phyloP scores from a whole-genome alignment of 2,888 invertebrate species.

The Diaperis boleti region DNA sequence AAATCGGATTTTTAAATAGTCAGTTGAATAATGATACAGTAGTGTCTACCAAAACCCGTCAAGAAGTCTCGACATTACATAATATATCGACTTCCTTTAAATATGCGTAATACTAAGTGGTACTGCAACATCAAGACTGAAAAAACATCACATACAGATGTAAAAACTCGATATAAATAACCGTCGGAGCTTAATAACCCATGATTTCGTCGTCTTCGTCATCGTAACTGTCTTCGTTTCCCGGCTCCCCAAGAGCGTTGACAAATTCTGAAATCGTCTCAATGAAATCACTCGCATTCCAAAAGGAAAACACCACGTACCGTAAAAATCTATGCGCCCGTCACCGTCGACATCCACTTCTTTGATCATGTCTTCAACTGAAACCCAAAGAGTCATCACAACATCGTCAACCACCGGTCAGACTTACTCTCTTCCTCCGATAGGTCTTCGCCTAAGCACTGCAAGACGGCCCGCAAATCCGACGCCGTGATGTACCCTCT shows the following conservation, averaged over 20 bases:
- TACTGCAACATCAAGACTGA: slow-evolving; percentile 30
- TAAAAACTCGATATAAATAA: slow-evolving; percentile 34
- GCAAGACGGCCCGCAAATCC: slow-evolving; percentile 86
- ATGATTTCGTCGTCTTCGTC: slow-evolving; percentile 75
- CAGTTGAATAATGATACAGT: too few relatives aligned
- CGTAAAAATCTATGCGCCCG: slow-evolving; percentile 93
- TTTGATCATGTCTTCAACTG: slow-evolving; percentile 97
- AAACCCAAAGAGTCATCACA: slow-evolving; percentile 46
- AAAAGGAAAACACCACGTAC: slow-evolving; percentile 63
- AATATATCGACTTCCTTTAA: slow-evolving; percentile 26
- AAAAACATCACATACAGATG: slow-evolving; percentile 28
- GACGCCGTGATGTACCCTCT: slow-evolving; percentile 93
- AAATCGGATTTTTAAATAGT: too few relatives aligned
- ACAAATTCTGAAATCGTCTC: slow-evolving; percentile 77
- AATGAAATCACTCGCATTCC: slow-evolving; percentile 4
- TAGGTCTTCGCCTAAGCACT: slow-evolving; percentile 89
- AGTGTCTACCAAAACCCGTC: slow-evolving; percentile 27
- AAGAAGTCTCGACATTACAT: slow-evolving; percentile 19
- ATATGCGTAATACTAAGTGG: slow-evolving; percentile 3
- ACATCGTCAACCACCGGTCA: not conserved
- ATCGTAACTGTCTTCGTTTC: slow-evolving; percentile 78
- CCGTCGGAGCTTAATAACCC: slow-evolving; percentile 45
- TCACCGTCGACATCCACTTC: slow-evolving; percentile 96
- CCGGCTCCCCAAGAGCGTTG: slow-evolving; percentile 86
- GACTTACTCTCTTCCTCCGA: slow-evolving; percentile 90